A percentile compares a stretch with the other conserved stretches of the same genome.
phyloP scores from a whole-genome alignment of 2,888 invertebrate genomes.

The Sesia bembeciformis region DNA sequence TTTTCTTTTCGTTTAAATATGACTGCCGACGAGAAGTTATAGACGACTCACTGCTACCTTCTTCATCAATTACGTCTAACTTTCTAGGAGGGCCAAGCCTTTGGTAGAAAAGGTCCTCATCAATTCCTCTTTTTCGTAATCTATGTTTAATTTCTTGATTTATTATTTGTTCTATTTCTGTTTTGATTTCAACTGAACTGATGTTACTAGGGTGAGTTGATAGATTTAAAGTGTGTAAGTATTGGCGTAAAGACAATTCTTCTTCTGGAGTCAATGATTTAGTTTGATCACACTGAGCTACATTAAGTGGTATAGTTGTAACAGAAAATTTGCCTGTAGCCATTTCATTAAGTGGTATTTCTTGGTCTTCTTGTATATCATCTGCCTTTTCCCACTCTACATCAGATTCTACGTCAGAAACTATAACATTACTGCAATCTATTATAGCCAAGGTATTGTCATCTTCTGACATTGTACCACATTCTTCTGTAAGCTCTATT shows the following conservation, averaged over 20 bases:
- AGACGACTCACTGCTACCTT: conserved; percentile 79
- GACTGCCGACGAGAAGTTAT: conserved; percentile 72
- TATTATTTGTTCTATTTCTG: conserved; percentile 58
- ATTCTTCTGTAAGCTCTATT: conserved; percentile 51
- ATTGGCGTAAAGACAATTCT: conserved; percentile 70
- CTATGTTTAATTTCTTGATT: conserved; percentile 58
- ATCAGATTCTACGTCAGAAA: conserved; percentile 79
- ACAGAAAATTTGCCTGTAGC: conserved; percentile 50
- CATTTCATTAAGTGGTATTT: conserved; percentile 25
- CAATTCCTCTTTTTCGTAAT: conserved; percentile 49
- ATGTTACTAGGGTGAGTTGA: conserved; percentile 59
- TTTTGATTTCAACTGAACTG: conserved; percentile 49
- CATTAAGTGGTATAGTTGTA: conserved; percentile 52
- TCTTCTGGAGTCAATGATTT: conserved; percentile 71
- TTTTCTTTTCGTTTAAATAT: conserved; percentile 62
- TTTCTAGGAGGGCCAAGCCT: conserved; percentile 78
- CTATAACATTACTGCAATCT: conserved; percentile 65
- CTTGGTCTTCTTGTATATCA: conserved; percentile 36
- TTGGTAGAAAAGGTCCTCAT: conserved; percentile 43
- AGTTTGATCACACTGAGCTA: conserved; percentile 50
- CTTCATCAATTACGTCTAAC: conserved; percentile 86
- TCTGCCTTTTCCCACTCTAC: conserved; percentile 73
- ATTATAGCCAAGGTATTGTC: conserved; percentile 40
- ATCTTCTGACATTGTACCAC: conserved; percentile 20
- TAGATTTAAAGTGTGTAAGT: conserved; percentile 72